These are phyloP conservation scores for Columba janthina DNA, from an alignment of 2,113 vertebrate genomes.

Conservation along the genomic window DNA sequence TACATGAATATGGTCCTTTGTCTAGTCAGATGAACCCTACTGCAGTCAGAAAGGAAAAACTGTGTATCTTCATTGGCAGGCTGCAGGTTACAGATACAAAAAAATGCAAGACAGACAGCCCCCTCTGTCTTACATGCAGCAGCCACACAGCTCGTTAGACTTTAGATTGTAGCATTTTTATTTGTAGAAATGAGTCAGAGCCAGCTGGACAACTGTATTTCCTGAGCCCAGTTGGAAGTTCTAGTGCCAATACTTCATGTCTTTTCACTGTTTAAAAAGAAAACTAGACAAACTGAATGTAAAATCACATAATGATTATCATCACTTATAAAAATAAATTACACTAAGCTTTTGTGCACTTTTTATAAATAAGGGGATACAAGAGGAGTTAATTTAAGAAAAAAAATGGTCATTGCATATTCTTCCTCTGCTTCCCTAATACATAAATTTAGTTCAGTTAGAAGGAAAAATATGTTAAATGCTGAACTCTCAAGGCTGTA, in stretches of 20 bases:
- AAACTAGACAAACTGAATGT: not conserved
- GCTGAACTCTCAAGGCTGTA: not conserved
- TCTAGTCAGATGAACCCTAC: not conserved
- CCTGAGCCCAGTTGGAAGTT: not conserved
- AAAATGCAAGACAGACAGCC: not conserved
- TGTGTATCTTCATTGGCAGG: not conserved
- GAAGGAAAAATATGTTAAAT: not conserved
- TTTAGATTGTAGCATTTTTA: not conserved
- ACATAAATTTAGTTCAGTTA: not conserved
- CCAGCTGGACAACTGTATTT: not conserved
- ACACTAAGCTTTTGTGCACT: not conserved
- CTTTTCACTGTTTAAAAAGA: not conserved
- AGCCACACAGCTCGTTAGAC: not conserved
- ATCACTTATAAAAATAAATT: not conserved
- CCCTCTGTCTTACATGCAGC: not conserved
- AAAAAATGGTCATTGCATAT: not conserved
- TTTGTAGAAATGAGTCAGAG: not conserved
- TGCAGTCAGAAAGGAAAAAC: not conserved
- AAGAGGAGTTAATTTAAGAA: not conserved
- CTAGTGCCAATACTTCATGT: not conserved
- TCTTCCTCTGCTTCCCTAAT: not conserved
- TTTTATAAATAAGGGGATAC: not conserved
- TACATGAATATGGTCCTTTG: not conserved
- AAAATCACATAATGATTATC: not conserved
- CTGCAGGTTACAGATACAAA: not conserved